A percentile compares a stretch with the other conserved stretches of the same genome.
phyloP scores from a whole-genome alignment of 2,888 invertebrate species.

The Cerceris ruficornis region DNA sequence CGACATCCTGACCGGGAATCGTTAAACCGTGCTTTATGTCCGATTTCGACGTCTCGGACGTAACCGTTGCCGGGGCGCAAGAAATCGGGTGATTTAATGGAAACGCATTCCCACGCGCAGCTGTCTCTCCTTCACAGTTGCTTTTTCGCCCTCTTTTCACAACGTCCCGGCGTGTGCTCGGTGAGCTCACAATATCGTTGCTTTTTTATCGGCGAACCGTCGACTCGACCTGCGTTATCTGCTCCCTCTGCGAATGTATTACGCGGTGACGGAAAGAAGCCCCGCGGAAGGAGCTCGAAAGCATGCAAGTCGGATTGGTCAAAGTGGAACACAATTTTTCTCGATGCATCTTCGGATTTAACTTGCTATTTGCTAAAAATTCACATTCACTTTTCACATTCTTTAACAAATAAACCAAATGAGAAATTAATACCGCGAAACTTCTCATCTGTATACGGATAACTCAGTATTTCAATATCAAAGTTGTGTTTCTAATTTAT shows the following conservation, averaged over 20 bases:
- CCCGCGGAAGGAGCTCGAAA: too few species aligned
- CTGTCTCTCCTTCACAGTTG: constrained; percentile 20
- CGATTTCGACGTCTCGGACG: constrained; percentile 58
- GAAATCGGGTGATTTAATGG: constrained; percentile 78
- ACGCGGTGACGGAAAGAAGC: too few species aligned
- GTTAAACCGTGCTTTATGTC: constrained; percentile 63
- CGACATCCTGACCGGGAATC: constrained; percentile 75
- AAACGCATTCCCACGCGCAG: constrained; percentile 78
- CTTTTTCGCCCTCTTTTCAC: constrained; percentile 18
- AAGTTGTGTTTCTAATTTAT: too few species aligned
- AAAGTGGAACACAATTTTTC: too few species aligned
- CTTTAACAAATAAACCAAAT: too few species aligned
- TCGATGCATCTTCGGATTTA: too few species aligned
- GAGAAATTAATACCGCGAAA: too few species aligned
- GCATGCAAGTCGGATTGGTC: too few species aligned
- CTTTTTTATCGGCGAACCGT: constrained; percentile 9
- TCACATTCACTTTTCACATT: too few species aligned
- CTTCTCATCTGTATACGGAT: too few species aligned
- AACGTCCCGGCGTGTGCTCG: constrained; percentile 9
- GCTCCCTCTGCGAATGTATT: background rate
- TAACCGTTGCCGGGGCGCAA: constrained; percentile 62
- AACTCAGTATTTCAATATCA: too few species aligned
- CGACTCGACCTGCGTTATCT: constrained; percentile 8
- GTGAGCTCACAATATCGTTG: background rate
- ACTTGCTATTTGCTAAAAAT: too few species aligned